Evolutionary conservation across 37 sponge, comb jelly and placozoan species (phyloP).

Genomic region (Beroe forskalii): DNA sequence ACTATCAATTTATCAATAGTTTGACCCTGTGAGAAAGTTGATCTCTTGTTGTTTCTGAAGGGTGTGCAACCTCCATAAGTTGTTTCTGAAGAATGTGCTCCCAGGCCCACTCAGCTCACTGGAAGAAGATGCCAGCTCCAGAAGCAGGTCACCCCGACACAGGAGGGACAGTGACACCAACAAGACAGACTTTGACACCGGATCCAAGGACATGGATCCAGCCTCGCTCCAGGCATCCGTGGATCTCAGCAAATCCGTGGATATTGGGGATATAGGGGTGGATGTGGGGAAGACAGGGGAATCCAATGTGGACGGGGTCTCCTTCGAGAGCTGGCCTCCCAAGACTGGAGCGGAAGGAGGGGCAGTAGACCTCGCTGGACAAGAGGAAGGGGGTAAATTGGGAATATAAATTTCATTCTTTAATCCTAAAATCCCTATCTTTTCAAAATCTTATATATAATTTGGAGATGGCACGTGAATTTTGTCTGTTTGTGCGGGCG

Average conservation of each 20-base stretch:
- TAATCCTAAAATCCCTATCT: no score
- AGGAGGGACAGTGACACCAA: constrained; percentile 7
- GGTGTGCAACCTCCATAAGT: no score
- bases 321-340: constrained; percentile 46
- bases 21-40: no score
- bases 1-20: no score
- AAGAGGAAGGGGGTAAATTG: not conserved
- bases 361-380: not conserved
- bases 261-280: not conserved
- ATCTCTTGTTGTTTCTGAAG: no score
- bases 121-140: constrained; percentile 13
- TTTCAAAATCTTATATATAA: no score
- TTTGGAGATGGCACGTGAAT: no score
- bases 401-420: not conserved
- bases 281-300: not conserved
- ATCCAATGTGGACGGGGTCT: not conserved
- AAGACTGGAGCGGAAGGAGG: not conserved
- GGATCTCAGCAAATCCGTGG: no score
- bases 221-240: not conserved
- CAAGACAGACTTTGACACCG: not conserved
- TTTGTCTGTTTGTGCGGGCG: no score
- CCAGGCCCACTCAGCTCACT: constrained; percentile 41
- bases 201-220: not conserved
- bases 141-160: constrained; percentile 18
- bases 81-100: no score